Evolutionary conservation across 2,113 vertebrate species (phyloP).

Genomic region (Rhinoderma darwinii): DNA sequence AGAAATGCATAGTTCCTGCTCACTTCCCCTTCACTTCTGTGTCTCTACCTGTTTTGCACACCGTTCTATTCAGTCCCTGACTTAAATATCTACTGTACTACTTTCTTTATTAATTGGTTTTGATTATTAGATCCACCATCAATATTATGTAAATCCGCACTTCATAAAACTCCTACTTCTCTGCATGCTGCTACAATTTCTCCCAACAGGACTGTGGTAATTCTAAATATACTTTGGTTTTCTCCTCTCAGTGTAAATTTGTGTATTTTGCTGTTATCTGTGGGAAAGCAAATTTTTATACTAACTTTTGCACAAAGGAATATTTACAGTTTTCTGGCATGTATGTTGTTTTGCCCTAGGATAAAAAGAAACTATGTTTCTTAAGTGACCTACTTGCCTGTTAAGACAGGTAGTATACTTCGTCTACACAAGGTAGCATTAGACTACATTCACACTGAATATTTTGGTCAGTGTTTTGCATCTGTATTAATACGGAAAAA

Average conservation of each 20-base stretch:
- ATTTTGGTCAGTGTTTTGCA: too few species aligned
- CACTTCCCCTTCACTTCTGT: neutral
- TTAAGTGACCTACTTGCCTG: neutral
- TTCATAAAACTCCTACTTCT: neutral
- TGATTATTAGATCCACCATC: neutral
- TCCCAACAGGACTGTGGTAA: neutral
- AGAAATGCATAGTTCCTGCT: neutral
- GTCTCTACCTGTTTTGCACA: too few species aligned
- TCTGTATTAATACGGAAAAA: too few species aligned
- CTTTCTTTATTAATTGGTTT: neutral
- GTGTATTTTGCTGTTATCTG: neutral
- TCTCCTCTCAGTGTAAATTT: neutral
- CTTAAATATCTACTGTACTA: neutral
- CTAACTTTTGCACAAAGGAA: neutral
- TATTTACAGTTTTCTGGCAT: neutral
- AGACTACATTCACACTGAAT: too few species aligned
- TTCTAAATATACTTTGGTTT: neutral
- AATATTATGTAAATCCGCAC: neutral
- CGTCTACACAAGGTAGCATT: neutral
- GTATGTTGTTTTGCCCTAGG: neutral
- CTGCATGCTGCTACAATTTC: too few species aligned
- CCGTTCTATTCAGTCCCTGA: too few species aligned
- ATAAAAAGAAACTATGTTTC: neutral
- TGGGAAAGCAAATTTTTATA: neutral
- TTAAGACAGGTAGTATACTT: neutral